A percentile compares a stretch with the other conserved stretches of the same genome.
These are phyloP conservation scores for Drosophila jambulina DNA, from an alignment of 1,140 invertebrate genomes.

Conservation along the genomic window DNA sequence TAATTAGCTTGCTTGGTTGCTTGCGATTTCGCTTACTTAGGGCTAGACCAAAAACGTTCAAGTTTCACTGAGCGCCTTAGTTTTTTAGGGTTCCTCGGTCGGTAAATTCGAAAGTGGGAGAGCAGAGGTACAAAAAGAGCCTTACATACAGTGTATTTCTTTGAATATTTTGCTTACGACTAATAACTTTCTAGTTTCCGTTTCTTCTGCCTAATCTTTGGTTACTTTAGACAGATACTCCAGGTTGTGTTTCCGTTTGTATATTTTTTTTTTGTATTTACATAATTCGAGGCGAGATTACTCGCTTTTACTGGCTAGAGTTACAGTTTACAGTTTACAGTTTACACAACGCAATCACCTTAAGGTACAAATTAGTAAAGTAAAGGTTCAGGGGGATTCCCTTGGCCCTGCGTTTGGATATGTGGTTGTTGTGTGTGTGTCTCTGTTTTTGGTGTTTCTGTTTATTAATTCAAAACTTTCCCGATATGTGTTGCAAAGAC, in stretches of 20 bases:
- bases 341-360: conserved; percentile 45
- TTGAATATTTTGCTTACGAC: conserved; percentile 40
- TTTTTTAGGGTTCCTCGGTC: conserved; percentile 37
- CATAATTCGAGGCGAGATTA: conserved; percentile 40
- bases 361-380: conserved; percentile 56
- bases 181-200: conserved; percentile 37
- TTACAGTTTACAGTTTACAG: conserved; percentile 6
- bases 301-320: conserved; percentile 25
- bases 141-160: conserved; percentile 39
- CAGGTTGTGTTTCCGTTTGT: conserved; percentile 1
- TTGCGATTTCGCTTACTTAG: conserved; percentile 34
- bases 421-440: conserved; percentile 29
- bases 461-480: conserved; percentile 51
- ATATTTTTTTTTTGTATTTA: conserved; percentile 31
- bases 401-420: conserved; percentile 30
- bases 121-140: conserved; percentile 80
- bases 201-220: conserved; percentile 18
- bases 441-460: conserved; percentile 19
- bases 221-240: conserved; percentile 28
- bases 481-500: conserved; percentile 62
- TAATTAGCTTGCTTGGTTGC: conserved; percentile 13
- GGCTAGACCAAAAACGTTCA: conserved; percentile 48
- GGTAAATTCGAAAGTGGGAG: conserved; percentile 80
- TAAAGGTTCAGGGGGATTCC: conserved; percentile 54
- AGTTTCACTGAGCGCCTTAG: conserved; percentile 69